Base-by-base conservation (phyloP, 2,888 invertebrate species). In the Cantharis lateralis region DNA sequence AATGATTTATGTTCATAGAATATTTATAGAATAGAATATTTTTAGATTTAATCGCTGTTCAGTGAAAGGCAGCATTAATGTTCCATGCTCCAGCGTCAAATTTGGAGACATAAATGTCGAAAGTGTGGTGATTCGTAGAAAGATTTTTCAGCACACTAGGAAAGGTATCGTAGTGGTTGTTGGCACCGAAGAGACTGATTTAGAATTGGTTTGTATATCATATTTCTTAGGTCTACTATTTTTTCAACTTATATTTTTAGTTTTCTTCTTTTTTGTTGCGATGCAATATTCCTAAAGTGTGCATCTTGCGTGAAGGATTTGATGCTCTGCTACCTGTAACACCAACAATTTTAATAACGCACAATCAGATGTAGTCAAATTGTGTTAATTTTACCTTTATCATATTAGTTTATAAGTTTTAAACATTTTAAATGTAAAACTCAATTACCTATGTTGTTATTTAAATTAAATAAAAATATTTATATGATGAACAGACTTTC, bases 251-350 rank as follows among this genome's bases (percentile, higher is more conserved):
- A 16, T 66, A 16, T 74, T 77, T 71, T 68, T 89, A 97, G 96
- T 96, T 98, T 91, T 95, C 97, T 69, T 94, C 94, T 83, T 94
- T 94, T 86, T 89, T 98, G 78, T 92, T 98, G 68, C 92, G 93
- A 79, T 94, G 95, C 85, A 92, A 92, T 72, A 93, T 96, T 74
- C 90, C 92, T 0, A 92, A 93, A 84, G 96, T 98, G 5, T 96
- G 97, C 86, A 92, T 95, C 13, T 90, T 98, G 13, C 96, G 97
- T 88, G 95, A 95, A 74, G 98, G 98, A 66, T 94, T 97, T 82
- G 91, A 95, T 81, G 92, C 94, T n/a, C 89, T 98, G 69, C 90
- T 92, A 77, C 88, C 92, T 3, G 91, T 93, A 80, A 90, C 92
- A 72, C 93, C 94, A 0, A 92, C 92, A 4, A 87, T 93, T 26